Conservation (phyloP, 2,113 vertebrate genomes). For the Micronycteris hirsuta region DNA sequence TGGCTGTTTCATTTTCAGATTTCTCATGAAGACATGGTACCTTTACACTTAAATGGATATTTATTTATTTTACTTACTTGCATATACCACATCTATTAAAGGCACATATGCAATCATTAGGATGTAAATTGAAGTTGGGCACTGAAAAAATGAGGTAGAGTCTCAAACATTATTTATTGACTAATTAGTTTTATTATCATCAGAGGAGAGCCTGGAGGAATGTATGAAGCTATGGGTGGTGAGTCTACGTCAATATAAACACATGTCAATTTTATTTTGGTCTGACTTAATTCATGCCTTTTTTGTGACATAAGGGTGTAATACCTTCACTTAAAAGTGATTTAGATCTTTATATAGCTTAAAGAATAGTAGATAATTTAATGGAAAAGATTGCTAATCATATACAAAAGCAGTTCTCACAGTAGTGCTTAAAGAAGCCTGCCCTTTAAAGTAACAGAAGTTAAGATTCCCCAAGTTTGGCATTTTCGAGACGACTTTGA, state of each 20-base stretch:
- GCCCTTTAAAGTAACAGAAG: neutral
- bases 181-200: constrained; percentile 72
- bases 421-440: neutral
- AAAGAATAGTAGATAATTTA: neutral
- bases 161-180: constrained; percentile 69
- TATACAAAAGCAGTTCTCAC: neutral
- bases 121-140: constrained; percentile 77
- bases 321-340: neutral
- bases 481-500: neutral
- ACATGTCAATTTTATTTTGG: neutral
- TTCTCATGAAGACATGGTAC: constrained; percentile 73
- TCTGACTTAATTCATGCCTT: neutral
- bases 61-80: constrained; percentile 78
- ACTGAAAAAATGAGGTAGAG: constrained; percentile 70
- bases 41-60: constrained; percentile 68
- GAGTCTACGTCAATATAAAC: neutral
- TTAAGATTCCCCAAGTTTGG: neutral
- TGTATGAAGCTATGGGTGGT: neutral
- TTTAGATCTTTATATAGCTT: neutral
- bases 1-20: constrained; percentile 65
- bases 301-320: neutral
- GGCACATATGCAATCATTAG: constrained; percentile 71
- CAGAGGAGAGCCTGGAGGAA: neutral
- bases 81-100: constrained; percentile 71
- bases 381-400: neutral